These are phyloP conservation scores for Euphonia xanthogaster DNA, from an alignment of 2,797 vertebrate genomes.

Conservation along the genomic window DNA sequence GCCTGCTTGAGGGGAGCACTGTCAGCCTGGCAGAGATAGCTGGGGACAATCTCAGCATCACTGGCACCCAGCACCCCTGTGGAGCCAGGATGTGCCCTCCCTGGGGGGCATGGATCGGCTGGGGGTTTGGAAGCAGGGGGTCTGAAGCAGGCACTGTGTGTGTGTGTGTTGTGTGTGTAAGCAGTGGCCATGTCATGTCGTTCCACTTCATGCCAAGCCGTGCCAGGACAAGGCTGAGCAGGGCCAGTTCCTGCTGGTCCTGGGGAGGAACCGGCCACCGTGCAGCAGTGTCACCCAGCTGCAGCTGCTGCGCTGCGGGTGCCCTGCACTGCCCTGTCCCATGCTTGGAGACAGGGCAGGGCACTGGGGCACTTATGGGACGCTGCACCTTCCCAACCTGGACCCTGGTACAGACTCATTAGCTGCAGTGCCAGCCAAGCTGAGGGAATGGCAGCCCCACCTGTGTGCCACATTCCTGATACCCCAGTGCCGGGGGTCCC, in stretches of 20 bases:
- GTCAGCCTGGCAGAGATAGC: not conserved
- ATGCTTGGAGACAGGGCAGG: not conserved
- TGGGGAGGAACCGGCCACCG: not conserved
- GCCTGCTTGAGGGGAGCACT: accelerated
- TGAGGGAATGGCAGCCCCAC: accelerated
- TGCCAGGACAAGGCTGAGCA: not conserved
- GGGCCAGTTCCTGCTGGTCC: not conserved
- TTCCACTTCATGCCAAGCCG: accelerated
- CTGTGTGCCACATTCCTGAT: not conserved
- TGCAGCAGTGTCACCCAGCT: accelerated
- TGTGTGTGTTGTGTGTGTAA: not conserved
- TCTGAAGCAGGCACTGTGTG: accelerated
- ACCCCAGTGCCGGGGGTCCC: accelerated
- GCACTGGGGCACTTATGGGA: accelerated
- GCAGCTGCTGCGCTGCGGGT: accelerated
- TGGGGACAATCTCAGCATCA: accelerated
- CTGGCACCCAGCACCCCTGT: not conserved
- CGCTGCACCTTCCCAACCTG: accelerated
- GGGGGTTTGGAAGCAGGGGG: accelerated
- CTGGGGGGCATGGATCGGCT: accelerated
- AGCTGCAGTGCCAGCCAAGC: not conserved
- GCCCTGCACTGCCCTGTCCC: not conserved
- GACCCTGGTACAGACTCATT: accelerated
- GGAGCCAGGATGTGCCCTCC: not conserved
- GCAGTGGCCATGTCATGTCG: not conserved